Evolutionary conservation across 1,140 invertebrate species (phyloP), one percentile per base, ranked within the genome.

Genomic region (Orussus abietinus): DNA sequence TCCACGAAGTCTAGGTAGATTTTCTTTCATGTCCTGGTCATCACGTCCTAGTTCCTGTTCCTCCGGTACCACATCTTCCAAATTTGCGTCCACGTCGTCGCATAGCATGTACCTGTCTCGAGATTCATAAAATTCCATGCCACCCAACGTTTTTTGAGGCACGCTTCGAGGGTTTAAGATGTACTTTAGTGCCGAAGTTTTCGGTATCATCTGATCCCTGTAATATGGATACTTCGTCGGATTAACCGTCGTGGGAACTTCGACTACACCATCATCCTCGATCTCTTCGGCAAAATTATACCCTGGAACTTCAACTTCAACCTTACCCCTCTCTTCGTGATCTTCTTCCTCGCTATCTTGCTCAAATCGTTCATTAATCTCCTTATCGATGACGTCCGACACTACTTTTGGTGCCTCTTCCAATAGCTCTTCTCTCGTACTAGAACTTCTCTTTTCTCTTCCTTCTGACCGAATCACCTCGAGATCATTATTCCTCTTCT

Each of bases 111-210:
- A 59, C 18, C 55, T 43, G 30, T 74, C 67, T n/a, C 74, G 55
- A 1, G 73, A 76, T 18, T 74, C 54, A 15, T 78, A 78, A 49
- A 78, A 78, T 64, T 79, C 61, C 78, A 79, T 69, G 30, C 70
- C 64, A 15, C 73, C 61, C 7, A 69, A 58, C 4, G 75, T 67
- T 54, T 77, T 78, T 22, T 53, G 64, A 5, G 76, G 69, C 10
- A 77, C 50, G 19, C 57, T 44, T 33, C 53, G 45, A 0, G 72
- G 75, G 61, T 77, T 70, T 0, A 66, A 50, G 4, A 70, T 66
- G 32, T 77, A 77, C 19, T 67, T 68, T 5, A 76, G 34, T 0
- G 69, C 63, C 3, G 69, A 72, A 17, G 63, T 45, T 43, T 42
- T 55, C 1, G 62, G 35, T n/a, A 57, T 9, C 4, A 54, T 35